Percentiles rank a stretch among this genome's conserved stretches.
These are phyloP conservation scores for Nanorana parkeri DNA, from an alignment of 2,113 vertebrate genomes.

Conservation along the genomic window DNA sequence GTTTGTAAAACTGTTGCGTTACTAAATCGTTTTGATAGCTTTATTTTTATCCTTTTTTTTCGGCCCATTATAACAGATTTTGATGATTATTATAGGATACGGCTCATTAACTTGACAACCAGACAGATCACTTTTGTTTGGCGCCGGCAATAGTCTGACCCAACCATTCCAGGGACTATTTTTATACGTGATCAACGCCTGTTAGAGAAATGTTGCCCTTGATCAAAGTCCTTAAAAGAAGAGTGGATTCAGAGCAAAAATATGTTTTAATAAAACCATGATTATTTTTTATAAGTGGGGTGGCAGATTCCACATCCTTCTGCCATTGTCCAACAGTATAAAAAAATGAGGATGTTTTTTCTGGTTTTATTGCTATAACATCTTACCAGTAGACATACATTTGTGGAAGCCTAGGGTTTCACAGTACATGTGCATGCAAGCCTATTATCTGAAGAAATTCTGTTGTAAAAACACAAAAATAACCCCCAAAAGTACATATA, in stretches of 20 bases:
- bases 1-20: conserved; percentile 40
- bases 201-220: conserved; percentile 28
- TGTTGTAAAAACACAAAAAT: too few relatives aligned
- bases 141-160: conserved; percentile 19
- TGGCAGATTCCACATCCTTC: background rate
- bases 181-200: conserved; percentile 15
- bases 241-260: conserved; percentile 10
- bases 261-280: conserved; percentile 3
- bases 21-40: conserved; percentile 43
- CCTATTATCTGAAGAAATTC: background rate
- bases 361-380: background rate
- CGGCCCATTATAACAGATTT: conserved; percentile 40
- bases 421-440: background rate
- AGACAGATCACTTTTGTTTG: conserved; percentile 20
- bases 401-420: background rate
- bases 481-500: too few relatives aligned
- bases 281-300: conserved; percentile 4
- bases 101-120: conserved; percentile 35
- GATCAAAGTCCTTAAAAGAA: background rate
- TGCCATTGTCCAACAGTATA: conserved; percentile 6
- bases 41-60: conserved; percentile 43
- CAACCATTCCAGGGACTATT: conserved; percentile 19
- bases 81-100: conserved; percentile 31
- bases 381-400: background rate
- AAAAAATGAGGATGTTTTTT: background rate